Conservation (phyloP, 2,797 vertebrate genomes). For the Rachycentron canadum region DNA sequence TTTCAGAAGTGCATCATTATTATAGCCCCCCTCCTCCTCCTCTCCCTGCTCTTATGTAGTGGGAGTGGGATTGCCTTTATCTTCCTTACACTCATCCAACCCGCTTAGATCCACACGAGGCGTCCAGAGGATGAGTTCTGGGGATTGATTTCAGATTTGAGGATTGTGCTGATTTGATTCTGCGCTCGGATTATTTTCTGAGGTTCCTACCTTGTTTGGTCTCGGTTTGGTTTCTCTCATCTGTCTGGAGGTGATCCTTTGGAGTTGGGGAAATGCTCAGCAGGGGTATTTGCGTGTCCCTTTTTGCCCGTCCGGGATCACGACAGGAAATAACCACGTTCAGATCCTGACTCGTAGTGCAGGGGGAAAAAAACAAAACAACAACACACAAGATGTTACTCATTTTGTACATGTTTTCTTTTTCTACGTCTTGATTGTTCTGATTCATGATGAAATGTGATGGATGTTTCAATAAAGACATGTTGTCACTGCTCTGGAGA, state of each 20-base stretch:
- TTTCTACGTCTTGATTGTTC: conserved; percentile 50
- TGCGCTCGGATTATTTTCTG: conserved; percentile 30
- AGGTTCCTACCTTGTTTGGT: conserved; percentile 60
- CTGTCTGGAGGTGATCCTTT: conserved; percentile 41
- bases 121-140: conserved; percentile 51
- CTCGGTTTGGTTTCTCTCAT: conserved; percentile 34
- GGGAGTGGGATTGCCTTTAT: conserved; percentile 58
- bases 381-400: conserved; percentile 51
- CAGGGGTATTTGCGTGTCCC: conserved; percentile 24
- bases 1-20: conserved; percentile 66
- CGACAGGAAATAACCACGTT: conserved; percentile 64
- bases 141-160: conserved; percentile 68
- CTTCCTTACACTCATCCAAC: conserved; percentile 58
- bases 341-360: conserved; percentile 54
- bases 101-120: conserved; percentile 56
- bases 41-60: conserved; percentile 27
- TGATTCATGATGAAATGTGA: conserved; percentile 66
- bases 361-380: background rate
- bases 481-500: conserved; percentile 54
- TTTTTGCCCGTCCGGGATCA: conserved; percentile 47
- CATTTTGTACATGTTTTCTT: conserved; percentile 32
- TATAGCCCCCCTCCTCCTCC: conserved; percentile 30
- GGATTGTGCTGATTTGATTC: conserved; percentile 60
- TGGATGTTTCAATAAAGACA: conserved; percentile 78
- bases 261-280: conserved; percentile 53